Evolutionary conservation across 2,888 invertebrate genomes (phyloP), one percentile per base, ranked within the genome.

Genomic region (Linnaemya vulpina): DNA sequence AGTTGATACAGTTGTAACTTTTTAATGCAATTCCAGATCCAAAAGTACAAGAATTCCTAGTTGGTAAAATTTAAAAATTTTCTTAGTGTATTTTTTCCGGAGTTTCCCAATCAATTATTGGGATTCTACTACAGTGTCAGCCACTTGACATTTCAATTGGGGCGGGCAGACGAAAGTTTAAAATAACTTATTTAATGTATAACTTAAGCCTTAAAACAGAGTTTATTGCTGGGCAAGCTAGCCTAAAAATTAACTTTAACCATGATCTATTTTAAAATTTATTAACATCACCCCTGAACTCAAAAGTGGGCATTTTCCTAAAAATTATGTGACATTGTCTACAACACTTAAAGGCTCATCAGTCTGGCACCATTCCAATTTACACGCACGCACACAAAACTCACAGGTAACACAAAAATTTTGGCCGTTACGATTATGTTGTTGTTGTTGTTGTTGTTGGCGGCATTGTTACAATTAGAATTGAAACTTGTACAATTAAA

Each of bases 391-490:
- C 35, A 49, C 11, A 53, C 40, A 20, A 13, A 58, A 58, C 30
- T 15, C 20, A 60, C 58, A 60, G 43, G 58, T 46, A 71, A 71
- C n/a, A 62, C 30, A 58, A 46, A 60, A 73, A 35, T 38, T 20
- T 73, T 60, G 60, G 46, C 46, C 49, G 49, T 71, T 58, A 25
- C 30, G 46, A 30, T 58, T 58, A 4, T 58, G 43, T 58, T 70
- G 30, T 63, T 63, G 30, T 43, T 53, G n/a, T 53, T 63, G 55
- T 70, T 75, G 38, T 35, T 75, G 11, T 58, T 38, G 46, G 22
- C 46, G 71, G 76, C n/a, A 13, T 40, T 82, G 76, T 76, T 82
- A 82, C 71, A 71, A 76, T 82, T 82, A 38, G 75, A 68, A 67
- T 62, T 40, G 25, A 75, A 76, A 71, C 76, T 82, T 67, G 82